These are phyloP conservation scores for Brienomyrus longianalis DNA, from an alignment of 2,113 vertebrate genomes.

Conservation along the genomic window DNA sequence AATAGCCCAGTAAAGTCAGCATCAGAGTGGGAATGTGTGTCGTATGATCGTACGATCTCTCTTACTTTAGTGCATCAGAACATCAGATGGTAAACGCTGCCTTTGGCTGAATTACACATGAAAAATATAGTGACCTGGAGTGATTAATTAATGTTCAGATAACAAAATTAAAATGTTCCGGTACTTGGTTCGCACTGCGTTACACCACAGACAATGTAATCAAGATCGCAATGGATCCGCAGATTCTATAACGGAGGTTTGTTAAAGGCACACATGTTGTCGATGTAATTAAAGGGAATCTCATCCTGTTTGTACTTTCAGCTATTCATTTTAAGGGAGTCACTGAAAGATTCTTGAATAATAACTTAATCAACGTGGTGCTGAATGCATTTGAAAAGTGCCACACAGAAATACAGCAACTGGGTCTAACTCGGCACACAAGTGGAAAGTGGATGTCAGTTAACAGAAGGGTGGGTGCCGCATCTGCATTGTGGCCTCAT, in stretches of 20 bases:
- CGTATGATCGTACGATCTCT: not conserved
- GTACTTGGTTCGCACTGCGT: not conserved
- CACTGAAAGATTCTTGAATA: not conserved
- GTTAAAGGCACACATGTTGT: not conserved
- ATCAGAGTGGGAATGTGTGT: not conserved
- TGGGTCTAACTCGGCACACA: not conserved
- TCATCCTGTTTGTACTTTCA: not conserved
- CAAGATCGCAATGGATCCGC: not conserved
- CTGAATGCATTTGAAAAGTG: not conserved
- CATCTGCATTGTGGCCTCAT: not conserved
- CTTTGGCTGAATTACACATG: not conserved
- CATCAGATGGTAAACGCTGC: not conserved
- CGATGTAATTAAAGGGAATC: not conserved
- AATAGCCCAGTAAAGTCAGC: not conserved
- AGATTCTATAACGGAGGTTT: not conserved
- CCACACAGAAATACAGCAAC: not conserved
- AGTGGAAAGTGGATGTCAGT: not conserved
- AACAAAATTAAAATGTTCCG: not conserved
- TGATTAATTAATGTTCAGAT: constrained; percentile 8
- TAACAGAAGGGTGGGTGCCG: not conserved
- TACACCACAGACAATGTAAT: not conserved
- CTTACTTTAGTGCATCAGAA: not conserved
- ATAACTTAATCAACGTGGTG: not conserved
- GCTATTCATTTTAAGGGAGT: not conserved
- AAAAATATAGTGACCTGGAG: not conserved